Evolutionary conservation across 2,113 vertebrate genomes (phyloP).

Genomic region (Callaeas wilsoni): DNA sequence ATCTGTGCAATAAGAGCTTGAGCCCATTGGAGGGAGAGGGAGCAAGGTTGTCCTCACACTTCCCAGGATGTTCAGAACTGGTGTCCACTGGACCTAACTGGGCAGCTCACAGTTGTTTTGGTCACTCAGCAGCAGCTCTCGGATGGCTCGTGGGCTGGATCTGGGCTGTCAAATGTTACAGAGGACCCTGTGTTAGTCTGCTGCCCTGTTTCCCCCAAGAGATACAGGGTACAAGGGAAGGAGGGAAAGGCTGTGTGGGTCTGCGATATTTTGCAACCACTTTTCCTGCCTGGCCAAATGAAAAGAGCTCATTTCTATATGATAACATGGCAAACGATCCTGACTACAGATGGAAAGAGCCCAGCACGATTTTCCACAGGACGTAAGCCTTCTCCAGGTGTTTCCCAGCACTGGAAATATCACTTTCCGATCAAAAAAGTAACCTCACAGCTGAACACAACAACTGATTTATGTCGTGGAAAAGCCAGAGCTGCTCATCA

Average conservation of each 20-base stretch:
- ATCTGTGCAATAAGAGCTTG: neutral
- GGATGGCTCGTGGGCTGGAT: fast-evolving
- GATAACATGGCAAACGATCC: neutral
- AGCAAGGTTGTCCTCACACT: neutral
- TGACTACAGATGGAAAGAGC: neutral
- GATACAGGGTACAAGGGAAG: neutral
- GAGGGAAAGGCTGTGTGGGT: neutral
- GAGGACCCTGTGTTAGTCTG: neutral
- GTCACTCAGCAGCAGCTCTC: neutral
- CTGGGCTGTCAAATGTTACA: neutral
- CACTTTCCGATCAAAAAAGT: neutral
- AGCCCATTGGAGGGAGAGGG: neutral
- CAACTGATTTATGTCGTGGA: neutral
- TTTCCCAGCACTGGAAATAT: neutral
- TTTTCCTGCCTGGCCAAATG: neutral
- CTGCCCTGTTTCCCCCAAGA: neutral
- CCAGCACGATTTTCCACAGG: neutral
- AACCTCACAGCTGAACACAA: neutral
- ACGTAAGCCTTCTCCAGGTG: neutral
- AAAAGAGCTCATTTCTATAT: neutral
- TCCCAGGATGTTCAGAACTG: neutral
- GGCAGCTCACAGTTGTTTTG: neutral
- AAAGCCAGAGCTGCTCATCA: neutral
- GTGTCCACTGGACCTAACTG: neutral
- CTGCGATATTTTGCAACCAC: neutral